Percentiles rank a stretch among this genome's conserved stretches.
Evolutionary conservation across 2,888 invertebrate species (phyloP).

Genomic region (Caenorhabditis plicata): DNA sequence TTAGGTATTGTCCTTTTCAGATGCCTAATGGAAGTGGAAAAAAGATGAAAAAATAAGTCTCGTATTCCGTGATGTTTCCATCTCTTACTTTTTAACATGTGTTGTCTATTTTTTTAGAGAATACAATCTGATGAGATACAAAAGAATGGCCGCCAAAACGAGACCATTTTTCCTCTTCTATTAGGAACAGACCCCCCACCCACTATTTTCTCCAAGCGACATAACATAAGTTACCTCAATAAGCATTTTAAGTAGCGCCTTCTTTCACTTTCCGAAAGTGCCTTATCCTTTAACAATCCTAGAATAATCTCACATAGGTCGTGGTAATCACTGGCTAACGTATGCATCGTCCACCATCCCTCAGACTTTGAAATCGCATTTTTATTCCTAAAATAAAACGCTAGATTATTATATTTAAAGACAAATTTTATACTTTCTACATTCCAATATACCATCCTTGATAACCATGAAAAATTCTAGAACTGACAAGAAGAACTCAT

Average conservation of each 20-base stretch:
- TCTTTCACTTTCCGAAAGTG: conserved; percentile 16
- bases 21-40: no score
- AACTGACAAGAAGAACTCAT: conserved; percentile 18
- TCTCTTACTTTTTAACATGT: no score
- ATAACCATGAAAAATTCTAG: conserved; percentile 13
- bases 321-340: conserved; percentile 6
- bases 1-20: no score
- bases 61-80: no score
- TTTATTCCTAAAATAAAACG: conserved; percentile 20
- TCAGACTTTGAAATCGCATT: not conserved
- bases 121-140: no score
- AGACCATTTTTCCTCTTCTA: no score
- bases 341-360: conserved; percentile 26
- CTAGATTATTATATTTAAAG: not conserved
- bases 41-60: no score
- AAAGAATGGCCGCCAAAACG: no score
- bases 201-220: no score
- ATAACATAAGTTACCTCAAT: conserved; percentile 4
- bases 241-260: conserved; percentile 6
- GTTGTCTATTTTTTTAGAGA: no score
- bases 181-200: no score
- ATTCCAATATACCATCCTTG: conserved; percentile 8
- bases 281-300: conserved; percentile 9
- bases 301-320: conserved; percentile 6
- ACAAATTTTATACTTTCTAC: conserved; percentile 14